Percentiles rank a stretch among this genome's conserved stretches.
Evolutionary conservation across 1,140 invertebrate genomes (phyloP).

Genomic region (Sycophaga agraensis): DNA sequence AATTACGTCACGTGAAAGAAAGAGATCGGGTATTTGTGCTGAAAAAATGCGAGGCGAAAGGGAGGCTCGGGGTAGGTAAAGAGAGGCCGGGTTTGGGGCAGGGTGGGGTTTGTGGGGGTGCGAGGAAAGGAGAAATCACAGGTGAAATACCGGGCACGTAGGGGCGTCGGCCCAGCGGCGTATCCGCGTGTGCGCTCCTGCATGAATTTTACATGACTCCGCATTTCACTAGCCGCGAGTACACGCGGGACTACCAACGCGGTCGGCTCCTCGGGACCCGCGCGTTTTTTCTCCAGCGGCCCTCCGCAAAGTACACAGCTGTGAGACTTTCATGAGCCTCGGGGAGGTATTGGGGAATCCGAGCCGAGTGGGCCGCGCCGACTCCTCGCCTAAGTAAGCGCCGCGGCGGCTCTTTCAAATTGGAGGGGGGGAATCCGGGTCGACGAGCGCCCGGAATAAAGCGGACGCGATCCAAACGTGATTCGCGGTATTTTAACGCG

Average conservation of each 20-base stretch:
- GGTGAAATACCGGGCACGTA: too few relatives aligned
- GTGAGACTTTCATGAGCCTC: slow-evolving; percentile 1
- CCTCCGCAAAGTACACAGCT: neutral
- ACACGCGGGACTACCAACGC: neutral
- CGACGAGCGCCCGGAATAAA: neutral
- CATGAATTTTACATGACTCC: slow-evolving; percentile 16
- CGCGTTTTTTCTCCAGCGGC: slow-evolving; percentile 4
- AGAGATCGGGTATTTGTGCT: too few relatives aligned
- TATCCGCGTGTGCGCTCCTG: too few relatives aligned
- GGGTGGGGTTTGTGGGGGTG: too few relatives aligned
- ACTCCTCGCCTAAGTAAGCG: neutral
- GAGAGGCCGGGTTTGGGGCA: too few relatives aligned
- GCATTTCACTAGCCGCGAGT: neutral
- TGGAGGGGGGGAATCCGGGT: slow-evolving; percentile 7
- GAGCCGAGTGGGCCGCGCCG: neutral
- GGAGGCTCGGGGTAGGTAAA: too few relatives aligned
- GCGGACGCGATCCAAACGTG: neutral
- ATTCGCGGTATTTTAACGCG: slow-evolving; percentile 2
- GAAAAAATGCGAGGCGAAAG: too few relatives aligned
- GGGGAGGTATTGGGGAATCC: slow-evolving; percentile 8
- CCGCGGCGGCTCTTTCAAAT: neutral
- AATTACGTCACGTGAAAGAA: too few relatives aligned
- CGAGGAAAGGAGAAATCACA: too few relatives aligned
- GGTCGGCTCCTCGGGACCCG: too few relatives aligned
- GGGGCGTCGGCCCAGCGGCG: too few relatives aligned